Evolutionary conservation across 2,888 invertebrate species (phyloP), one percentile per base, ranked within the genome.

Genomic region (Eupeodes latifasciatus): DNA sequence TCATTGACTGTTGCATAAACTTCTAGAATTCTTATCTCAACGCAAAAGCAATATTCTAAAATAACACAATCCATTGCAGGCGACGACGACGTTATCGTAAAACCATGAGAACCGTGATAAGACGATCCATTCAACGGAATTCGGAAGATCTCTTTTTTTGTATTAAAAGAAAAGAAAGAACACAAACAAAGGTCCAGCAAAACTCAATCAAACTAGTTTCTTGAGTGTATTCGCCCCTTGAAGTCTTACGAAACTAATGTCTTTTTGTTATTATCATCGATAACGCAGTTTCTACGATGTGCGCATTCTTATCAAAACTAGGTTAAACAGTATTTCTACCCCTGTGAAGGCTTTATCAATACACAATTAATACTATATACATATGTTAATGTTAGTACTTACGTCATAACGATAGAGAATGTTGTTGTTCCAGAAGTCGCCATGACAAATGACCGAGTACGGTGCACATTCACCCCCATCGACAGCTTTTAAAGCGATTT

Each of bases 391-490:
- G 59, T 59, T 59, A 34, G 36, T 77, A 92, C 91, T 91, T 90
- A 92, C 92, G 91, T 92, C 90, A 81, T 90, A 91, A 87, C 91
- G 90, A 71, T 91, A 92, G 12, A 93, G 90, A 71, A 92, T 91
- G 78, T 93, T 93, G 75, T 93, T 93, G 79, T 92, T 92, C 92
- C 92, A 92, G 80, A 92, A 92, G 90, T 93, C 93, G 0, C 93
- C 93, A 85, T 93, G 93, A 89, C 92, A 92, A 47, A 93, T 91
- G 11, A 92, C 92, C 2, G 92, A 88, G 88, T 91, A 90, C 1
- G 93, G 92, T 6, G 91, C 90, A 16, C 90, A 88, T 0, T 78
- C 49, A 0, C 57, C 64, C 5, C 91, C 92, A 79, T 91, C 81
- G 10, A 92, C 91, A 77, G 91, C 90, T 59, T 90, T 86, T 55